phyloP scores from a whole-genome alignment of 1,140 invertebrate species.

The Drosophila aff. region DNA sequence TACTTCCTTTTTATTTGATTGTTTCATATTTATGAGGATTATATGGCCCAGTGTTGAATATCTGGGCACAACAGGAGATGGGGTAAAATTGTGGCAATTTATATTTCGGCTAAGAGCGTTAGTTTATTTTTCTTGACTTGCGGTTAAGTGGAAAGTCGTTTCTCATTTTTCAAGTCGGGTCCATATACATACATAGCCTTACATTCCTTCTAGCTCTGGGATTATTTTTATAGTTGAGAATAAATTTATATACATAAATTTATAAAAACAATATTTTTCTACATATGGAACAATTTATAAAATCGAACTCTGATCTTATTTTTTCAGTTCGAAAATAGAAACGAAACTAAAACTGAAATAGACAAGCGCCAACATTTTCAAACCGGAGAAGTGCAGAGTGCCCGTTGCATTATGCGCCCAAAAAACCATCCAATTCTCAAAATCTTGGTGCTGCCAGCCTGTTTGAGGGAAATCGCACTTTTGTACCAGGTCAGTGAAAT shows the following conservation, averaged over 20 bases:
- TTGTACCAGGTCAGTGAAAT: background rate
- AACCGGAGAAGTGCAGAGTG: background rate
- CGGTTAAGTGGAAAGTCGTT: constrained; percentile 56
- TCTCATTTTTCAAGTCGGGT: background rate
- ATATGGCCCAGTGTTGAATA: constrained; percentile 64
- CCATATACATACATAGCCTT: too few species aligned
- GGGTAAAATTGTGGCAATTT: constrained; percentile 67
- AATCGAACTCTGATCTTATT: background rate
- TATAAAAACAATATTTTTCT: too few species aligned
- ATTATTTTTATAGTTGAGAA: too few species aligned
- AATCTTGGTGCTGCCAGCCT: background rate
- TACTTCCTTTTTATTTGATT: constrained; percentile 78
- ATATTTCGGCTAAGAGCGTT: constrained; percentile 59
- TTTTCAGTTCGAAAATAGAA: background rate
- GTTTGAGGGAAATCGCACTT: background rate
- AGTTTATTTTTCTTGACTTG: constrained; percentile 26
- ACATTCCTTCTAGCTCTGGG: too few species aligned
- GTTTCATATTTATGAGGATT: constrained; percentile 82
- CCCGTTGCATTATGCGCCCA: background rate
- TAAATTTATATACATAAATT: too few species aligned
- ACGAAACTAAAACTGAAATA: background rate
- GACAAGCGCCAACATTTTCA: background rate
- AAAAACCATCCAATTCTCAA: background rate
- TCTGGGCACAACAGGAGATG: constrained; percentile 28
- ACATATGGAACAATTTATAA: too few species aligned